Evolutionary conservation across 2,888 invertebrate species (phyloP), one percentile per base, ranked within the genome.

Genomic region (Phaedon cochleariae): DNA sequence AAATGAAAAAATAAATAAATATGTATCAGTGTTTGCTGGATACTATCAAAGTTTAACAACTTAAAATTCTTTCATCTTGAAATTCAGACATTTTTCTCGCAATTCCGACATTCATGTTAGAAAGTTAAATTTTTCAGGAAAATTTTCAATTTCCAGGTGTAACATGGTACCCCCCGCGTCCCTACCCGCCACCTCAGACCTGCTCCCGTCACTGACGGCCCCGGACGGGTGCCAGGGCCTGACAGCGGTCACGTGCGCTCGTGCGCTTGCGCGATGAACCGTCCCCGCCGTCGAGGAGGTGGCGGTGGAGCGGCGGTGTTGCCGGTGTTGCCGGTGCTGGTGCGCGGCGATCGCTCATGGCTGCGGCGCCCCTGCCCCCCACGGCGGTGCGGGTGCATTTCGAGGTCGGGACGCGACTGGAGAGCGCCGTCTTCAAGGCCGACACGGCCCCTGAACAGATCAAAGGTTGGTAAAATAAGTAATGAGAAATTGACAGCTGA

Each of bases 301-400:
- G 48, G 48, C 10, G 45, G 26, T 15, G 26, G 26, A 26, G 45
- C 20, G 22, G 45, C 59, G 54, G 54, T 51, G 54, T 49, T 29
- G 60, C 59, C 62, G 85, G 59, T 85, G 85, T 4, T 84, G 65
- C 86, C 86, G 80, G 86, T 86, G 84, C 84, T 87, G 81, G 81
- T 67, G 82, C 85, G 65, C 81, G 84, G 73, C 82, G 82, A 71
- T 82, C 85, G 73, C 80, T 71, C 62, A 82, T 85, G 73, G 86
- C 86, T 48, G 41, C 12, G 15, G 3, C 41, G 1, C 15, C 3
- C 41, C 2, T 7, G 26, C 85, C 84, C 70, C 81, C 87, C 74
- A 84, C 86, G 73, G 84, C 85, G 55, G 87, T 83, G 74, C 81
- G 79, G 77, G 80, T 83, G 75, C 81, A 79, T 73, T 84, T 84